Evolutionary conservation across 1,140 invertebrate species (phyloP).

Genomic region (Brachionus sp.): DNA sequence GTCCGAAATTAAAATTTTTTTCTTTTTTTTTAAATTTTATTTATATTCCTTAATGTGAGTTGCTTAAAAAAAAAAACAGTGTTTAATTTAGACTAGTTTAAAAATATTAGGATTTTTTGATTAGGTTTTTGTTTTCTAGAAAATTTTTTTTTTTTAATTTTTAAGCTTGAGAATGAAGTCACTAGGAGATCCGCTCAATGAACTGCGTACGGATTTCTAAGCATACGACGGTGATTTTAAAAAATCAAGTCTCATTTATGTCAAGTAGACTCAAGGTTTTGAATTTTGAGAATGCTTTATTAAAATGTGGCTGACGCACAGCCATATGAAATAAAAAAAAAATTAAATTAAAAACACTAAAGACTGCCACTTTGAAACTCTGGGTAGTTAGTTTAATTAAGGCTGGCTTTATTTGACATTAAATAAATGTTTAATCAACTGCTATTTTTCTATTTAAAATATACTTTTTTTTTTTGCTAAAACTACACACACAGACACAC

Average conservation of each 20-base stretch:
- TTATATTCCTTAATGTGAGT: constrained; percentile 31
- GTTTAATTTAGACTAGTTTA: constrained; percentile 5
- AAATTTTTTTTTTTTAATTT: no score
- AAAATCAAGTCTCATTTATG: constrained; percentile 26
- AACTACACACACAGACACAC: no score
- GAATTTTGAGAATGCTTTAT: not conserved
- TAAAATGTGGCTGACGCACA: not conserved
- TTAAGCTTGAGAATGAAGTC: constrained; percentile 19
- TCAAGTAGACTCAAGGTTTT: not conserved
- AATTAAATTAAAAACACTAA: not conserved
- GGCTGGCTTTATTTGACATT: not conserved
- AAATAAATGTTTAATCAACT: not conserved
- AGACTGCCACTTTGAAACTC: not conserved
- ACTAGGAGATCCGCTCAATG: not conserved
- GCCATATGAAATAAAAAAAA: not conserved
- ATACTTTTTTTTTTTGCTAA: not conserved
- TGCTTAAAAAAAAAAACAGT: constrained; percentile 20
- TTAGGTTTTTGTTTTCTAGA: not conserved
- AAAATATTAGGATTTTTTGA: not conserved
- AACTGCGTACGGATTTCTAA: not conserved
- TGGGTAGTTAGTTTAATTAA: not conserved
- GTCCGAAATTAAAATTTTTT: not conserved
- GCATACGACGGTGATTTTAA: constrained; percentile 30
- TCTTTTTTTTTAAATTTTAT: constrained; percentile 4
- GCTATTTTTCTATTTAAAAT: not conserved